Evolutionary conservation across 2,797 vertebrate species (phyloP).

Genomic region (Trematomus bernacchii): DNA sequence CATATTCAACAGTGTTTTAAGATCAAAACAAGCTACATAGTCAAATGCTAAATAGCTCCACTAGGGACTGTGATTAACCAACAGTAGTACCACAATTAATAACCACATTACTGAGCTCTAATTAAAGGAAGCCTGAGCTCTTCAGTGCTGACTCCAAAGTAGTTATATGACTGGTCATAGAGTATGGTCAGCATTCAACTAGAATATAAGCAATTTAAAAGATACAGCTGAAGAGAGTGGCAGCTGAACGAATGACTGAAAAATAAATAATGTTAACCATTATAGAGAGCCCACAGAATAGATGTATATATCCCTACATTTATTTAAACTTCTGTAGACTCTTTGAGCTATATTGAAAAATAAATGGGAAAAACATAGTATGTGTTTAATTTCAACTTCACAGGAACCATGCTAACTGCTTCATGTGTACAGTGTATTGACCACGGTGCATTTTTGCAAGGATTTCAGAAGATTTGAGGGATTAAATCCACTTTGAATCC

Average conservation of each 20-base stretch:
- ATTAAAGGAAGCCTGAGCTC: background rate
- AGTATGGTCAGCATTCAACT: slow-evolving; percentile 8
- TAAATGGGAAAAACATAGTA: background rate
- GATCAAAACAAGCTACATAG: background rate
- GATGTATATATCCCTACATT: slow-evolving; percentile 8
- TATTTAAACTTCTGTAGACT: background rate
- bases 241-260: slow-evolving; percentile 24
- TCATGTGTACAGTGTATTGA: background rate
- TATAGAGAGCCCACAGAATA: background rate
- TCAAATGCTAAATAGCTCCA: background rate
- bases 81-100: background rate
- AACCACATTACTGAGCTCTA: background rate
- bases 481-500: background rate
- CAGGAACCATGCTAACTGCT: background rate
- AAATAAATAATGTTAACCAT: slow-evolving; percentile 12
- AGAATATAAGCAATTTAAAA: slow-evolving; percentile 2
- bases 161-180: slow-evolving; percentile 16
- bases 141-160: background rate
- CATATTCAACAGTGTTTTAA: background rate
- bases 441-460: background rate
- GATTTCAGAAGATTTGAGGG: slow-evolving; percentile 25
- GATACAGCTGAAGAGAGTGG: slow-evolving; percentile 8
- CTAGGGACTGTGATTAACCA: background rate
- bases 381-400: background rate
- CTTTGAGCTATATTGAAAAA: slow-evolving; percentile 2